A percentile compares a stretch with the other conserved stretches of the same genome.
Evolutionary conservation across 2,113 vertebrate genomes (phyloP).

Genomic region (sheep (Ovis aries)): DNA sequence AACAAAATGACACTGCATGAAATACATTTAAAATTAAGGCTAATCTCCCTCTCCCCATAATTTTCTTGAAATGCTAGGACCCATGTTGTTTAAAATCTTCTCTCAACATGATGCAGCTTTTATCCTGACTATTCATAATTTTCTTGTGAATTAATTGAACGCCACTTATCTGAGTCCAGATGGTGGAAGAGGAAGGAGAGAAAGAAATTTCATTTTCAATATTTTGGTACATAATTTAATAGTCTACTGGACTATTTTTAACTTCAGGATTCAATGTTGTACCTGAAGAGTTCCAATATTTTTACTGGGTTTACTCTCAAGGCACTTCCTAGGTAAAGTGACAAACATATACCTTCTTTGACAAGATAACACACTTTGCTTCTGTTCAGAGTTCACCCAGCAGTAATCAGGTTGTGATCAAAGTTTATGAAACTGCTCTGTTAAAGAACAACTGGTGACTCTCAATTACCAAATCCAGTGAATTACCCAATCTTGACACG

Average conservation of each 20-base stretch:
- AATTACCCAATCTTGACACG: not conserved
- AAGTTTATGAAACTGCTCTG: not conserved
- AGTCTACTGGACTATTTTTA: not conserved
- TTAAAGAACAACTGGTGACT: not conserved
- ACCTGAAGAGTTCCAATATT: not conserved
- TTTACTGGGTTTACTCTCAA: not conserved
- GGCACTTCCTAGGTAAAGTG: not conserved
- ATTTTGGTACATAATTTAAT: not conserved
- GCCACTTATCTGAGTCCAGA: not conserved
- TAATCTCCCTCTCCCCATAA: not conserved
- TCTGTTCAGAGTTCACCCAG: not conserved
- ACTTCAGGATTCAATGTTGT: not conserved
- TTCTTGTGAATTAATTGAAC: not conserved
- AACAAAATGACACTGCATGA: not conserved
- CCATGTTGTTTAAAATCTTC: not conserved
- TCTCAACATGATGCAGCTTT: not conserved
- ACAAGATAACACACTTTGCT: not conserved
- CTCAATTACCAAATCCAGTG: not conserved
- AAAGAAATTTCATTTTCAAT: not conserved
- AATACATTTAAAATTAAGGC: not conserved
- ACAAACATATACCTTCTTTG: not conserved
- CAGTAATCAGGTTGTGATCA: not conserved
- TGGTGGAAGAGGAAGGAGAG: not conserved
- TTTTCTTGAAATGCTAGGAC: not conserved
- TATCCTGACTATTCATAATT: not conserved